Conservation (phyloP, 2,113 vertebrate species). For the Seriola aureovittata region DNA sequence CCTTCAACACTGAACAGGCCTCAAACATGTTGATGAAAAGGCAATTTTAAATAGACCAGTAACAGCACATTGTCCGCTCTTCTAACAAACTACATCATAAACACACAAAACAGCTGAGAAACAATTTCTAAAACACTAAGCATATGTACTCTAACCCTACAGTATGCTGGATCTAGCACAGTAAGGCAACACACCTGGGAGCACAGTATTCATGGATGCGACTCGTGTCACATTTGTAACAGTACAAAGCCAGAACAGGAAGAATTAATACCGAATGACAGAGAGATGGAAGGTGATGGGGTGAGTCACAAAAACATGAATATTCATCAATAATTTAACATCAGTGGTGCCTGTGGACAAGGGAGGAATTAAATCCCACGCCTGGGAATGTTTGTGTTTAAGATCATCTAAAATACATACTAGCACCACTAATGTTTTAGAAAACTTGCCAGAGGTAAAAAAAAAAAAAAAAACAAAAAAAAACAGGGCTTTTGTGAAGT, state of each 20-base stretch:
- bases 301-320: conserved; percentile 35
- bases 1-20: conserved; percentile 77
- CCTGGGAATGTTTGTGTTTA: conserved; percentile 46
- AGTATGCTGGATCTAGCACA: conserved; percentile 49
- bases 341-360: conserved; percentile 17
- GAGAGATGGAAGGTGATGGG: conserved; percentile 2
- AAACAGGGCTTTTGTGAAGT: conserved; percentile 6
- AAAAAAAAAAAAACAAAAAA: too few species aligned
- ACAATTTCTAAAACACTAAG: conserved; percentile 71
- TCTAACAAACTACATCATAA: conserved; percentile 70
- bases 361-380: not conserved
- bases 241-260: conserved; percentile 48
- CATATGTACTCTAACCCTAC: conserved; percentile 52
- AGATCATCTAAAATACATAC: conserved; percentile 29
- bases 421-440: conserved; percentile 1
- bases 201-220: conserved; percentile 3
- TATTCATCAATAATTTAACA: conserved; percentile 1
- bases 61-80: conserved; percentile 59
- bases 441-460: not conserved
- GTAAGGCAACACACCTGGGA: conserved; percentile 38
- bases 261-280: conserved; percentile 58
- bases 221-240: conserved; percentile 40
- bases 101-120: conserved; percentile 64
- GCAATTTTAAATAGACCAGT: conserved; percentile 77
- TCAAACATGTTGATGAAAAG: conserved; percentile 73